phyloP scores from a whole-genome alignment of 2,797 vertebrate species.

The Todus mexicanus region DNA sequence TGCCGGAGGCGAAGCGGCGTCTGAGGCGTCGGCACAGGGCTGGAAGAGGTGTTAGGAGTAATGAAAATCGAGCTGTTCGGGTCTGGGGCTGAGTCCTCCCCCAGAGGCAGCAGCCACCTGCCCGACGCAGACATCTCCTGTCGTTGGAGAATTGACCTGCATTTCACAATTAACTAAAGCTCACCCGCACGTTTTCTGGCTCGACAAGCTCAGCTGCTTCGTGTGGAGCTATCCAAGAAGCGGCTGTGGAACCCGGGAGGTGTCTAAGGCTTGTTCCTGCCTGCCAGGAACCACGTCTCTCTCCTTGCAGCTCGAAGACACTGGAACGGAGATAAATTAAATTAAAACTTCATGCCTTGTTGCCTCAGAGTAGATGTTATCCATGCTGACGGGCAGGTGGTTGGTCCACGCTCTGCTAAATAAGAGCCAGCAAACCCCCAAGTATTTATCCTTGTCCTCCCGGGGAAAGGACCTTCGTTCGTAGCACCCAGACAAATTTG shows the following conservation, averaged over 20 bases:
- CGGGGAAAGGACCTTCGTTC: background rate
- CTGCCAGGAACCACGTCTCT: background rate
- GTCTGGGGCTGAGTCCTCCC: background rate
- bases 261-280: background rate
- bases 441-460: background rate
- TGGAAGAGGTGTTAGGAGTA: background rate
- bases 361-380: background rate
- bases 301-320: background rate
- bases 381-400: background rate
- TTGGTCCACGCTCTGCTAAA: background rate
- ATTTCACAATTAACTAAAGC: background rate
- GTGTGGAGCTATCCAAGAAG: rapidly evolving
- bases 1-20: rapidly evolving
- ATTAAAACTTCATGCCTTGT: background rate
- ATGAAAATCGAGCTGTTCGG: background rate
- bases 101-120: background rate
- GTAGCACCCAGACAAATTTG: background rate
- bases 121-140: background rate
- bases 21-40: rapidly evolving
- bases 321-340: background rate
- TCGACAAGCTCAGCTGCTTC: background rate
- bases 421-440: background rate
- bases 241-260: background rate
- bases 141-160: background rate
- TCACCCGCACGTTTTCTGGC: background rate